phyloP scores from a whole-genome alignment of 2,888 invertebrate genomes.

The Plagodis pulveraria region DNA sequence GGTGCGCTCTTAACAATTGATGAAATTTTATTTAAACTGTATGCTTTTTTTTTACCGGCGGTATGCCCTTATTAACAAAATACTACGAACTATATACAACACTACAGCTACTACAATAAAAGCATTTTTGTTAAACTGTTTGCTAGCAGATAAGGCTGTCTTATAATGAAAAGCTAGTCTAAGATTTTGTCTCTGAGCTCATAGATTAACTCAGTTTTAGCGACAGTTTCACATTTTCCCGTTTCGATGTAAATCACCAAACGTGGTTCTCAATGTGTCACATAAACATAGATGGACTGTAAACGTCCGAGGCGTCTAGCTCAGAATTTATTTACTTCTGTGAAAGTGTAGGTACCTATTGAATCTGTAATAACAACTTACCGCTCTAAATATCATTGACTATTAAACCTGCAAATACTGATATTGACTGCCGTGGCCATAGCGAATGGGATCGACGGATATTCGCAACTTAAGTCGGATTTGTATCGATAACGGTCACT shows the following conservation, averaged over 20 bases:
- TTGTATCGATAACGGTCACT: slow-evolving; percentile 72
- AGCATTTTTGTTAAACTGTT: too few species aligned
- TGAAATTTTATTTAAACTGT: too few species aligned
- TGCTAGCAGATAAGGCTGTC: too few species aligned
- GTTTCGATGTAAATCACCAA: neutral
- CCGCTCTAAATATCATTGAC: slow-evolving; percentile 20
- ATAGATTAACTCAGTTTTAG: too few species aligned
- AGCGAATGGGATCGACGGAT: slow-evolving; percentile 43
- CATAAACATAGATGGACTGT: neutral
- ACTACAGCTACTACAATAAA: too few species aligned
- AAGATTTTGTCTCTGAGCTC: too few species aligned
- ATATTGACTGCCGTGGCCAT: slow-evolving; percentile 21
- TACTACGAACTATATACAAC: too few species aligned
- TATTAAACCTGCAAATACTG: slow-evolving; percentile 19
- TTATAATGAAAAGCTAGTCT: too few species aligned
- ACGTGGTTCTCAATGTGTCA: neutral
- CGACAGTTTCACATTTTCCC: neutral
- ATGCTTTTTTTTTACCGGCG: too few species aligned
- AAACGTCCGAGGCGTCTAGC: neutral
- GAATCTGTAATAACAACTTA: slow-evolving; percentile 19
- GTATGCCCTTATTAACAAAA: too few species aligned
- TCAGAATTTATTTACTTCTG: neutral
- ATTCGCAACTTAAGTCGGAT: slow-evolving; percentile 71
- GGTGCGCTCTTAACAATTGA: too few species aligned
- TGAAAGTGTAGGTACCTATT: slow-evolving; percentile 4